Base-by-base conservation (phyloP, 53 echinoderm and acorn worm species). In the Paracentrotus lividus region DNA sequence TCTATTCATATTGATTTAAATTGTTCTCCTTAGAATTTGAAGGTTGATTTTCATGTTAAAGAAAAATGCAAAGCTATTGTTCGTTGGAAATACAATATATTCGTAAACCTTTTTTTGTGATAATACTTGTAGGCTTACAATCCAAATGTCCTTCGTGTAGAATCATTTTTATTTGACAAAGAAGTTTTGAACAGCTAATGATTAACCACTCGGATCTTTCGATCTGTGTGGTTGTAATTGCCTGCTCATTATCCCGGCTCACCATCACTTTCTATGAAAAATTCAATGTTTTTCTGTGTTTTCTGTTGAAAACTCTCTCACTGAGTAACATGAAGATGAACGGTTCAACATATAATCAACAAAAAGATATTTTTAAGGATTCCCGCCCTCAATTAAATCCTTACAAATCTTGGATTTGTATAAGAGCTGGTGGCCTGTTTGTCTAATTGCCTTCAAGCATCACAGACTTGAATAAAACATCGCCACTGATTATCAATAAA, bases 231-330 rank as follows among this genome's bases (percentile, higher is more conserved):
- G 81, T 27, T n/a, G n/a, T 81, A 81, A 81, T 81, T 81, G 47
- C 81, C 24, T 47, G 44, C 15, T 47, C 49, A 81, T 81, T 81
- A 81, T 26, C 44, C 81, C 47, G 27, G 44, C 81, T 81, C 47
- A 47, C 27, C 9, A 81, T 47, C 81, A 81, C 44, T 26, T 81
- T 81, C 81, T 81, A 81, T 81, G 81, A 81, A 81, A n/a, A 81
- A 45, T 81, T 81, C 81, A 45, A 49, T 81, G 81, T 81, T 81
- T 81, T 81, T 26, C n/a, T 2, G 18, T 31, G 26, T 1, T 69
- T 34, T 69, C 36, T 20, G 4, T 69, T 4, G 45, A 24, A 47
- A 7, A 78, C 45, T 78, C 78, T 78, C 78, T 44, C 45, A 44
- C 78, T 5, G 16, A 24, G 78, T 44, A 78, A 24, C 81, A 45